Evolutionary conservation across 2,113 vertebrate genomes (phyloP).

Genomic region (Dolichotis patagonum): DNA sequence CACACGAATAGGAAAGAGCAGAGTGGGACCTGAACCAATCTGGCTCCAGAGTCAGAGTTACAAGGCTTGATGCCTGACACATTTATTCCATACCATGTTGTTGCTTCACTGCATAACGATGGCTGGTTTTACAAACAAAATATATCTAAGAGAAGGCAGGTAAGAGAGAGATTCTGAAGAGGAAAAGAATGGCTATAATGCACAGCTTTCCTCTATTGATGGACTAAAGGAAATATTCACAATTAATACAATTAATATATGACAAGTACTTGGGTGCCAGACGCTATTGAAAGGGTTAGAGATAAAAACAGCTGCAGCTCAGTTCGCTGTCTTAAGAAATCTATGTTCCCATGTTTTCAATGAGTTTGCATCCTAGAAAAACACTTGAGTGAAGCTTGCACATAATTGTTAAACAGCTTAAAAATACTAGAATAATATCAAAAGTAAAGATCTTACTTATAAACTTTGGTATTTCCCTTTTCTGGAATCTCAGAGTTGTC

Average conservation of each 20-base stretch:
- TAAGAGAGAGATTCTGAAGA: slow-evolving; percentile 8
- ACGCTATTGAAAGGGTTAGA: neutral
- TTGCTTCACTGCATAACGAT: neutral
- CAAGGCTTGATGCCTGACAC: neutral
- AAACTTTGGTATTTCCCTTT: neutral
- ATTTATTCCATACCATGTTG: neutral
- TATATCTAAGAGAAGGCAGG: neutral
- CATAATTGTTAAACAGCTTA: neutral
- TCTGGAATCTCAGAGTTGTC: neutral
- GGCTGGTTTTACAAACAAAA: neutral
- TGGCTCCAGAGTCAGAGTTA: neutral
- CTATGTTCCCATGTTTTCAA: neutral
- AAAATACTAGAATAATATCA: neutral
- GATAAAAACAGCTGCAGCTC: neutral
- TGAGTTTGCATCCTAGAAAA: neutral
- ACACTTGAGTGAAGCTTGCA: neutral
- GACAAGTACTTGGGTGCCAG: neutral
- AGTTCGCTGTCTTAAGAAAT: neutral
- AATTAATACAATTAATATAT: neutral
- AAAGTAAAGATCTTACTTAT: neutral
- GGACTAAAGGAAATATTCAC: slow-evolving; percentile 24
- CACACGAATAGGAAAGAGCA: neutral
- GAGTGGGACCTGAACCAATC: neutral
- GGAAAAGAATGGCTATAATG: neutral
- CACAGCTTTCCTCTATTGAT: slow-evolving; percentile 5